Evolutionary conservation across 2,113 vertebrate genomes (phyloP).

Genomic region (Leucoraja erinaceus): DNA sequence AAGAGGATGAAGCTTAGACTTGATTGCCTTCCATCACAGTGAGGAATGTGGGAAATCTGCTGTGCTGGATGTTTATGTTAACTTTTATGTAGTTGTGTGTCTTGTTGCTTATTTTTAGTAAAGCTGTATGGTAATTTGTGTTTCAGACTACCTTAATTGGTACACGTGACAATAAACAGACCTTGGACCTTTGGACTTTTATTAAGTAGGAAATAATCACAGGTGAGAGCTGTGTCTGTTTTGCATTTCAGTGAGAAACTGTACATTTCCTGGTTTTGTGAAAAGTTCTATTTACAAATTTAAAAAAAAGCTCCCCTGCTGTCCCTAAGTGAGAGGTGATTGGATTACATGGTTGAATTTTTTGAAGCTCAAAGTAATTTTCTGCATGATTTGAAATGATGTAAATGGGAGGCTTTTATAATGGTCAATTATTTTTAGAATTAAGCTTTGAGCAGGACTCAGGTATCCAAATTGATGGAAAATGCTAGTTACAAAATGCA

Average conservation of each 20-base stretch:
- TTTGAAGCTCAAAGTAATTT: slow-evolving; percentile 16
- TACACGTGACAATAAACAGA: no score
- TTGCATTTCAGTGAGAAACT: neutral
- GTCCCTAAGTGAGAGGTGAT: neutral
- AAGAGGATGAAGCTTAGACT: no score
- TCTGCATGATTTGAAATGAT: slow-evolving; percentile 11
- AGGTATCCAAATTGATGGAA: neutral
- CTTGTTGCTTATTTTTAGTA: no score
- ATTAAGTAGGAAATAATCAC: no score
- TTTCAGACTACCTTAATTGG: no score
- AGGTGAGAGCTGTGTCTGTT: no score
- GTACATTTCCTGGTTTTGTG: neutral
- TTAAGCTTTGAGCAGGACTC: neutral
- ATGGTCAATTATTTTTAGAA: slow-evolving; percentile 34
- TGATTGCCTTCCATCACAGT: no score
- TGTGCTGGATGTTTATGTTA: no score
- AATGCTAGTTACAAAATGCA: neutral
- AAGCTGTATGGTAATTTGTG: no score
- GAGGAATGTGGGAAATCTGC: no score
- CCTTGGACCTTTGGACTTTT: no score
- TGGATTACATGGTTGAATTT: slow-evolving; percentile 2
- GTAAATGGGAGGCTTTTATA: slow-evolving; percentile 10
- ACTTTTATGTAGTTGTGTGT: no score
- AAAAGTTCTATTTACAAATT: neutral
- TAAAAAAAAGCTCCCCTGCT: neutral